Percentiles rank a stretch among this genome's conserved stretches.
phyloP scores from a whole-genome alignment of 2,888 invertebrate species.

The Dermolepida albohirtum region DNA sequence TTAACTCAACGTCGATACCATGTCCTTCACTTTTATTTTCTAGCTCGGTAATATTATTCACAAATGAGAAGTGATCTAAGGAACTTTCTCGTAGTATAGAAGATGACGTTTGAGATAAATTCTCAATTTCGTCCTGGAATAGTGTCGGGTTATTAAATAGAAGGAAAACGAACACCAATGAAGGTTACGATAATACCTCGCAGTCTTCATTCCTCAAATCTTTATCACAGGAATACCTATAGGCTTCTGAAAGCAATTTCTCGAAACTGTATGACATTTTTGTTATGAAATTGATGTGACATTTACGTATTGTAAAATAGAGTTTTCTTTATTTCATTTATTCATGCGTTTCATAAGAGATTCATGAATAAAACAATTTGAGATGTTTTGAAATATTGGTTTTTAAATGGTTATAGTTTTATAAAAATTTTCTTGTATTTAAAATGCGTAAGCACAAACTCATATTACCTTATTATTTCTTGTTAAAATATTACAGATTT shows the following conservation, averaged over 20 bases:
- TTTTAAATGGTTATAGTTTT: too few species aligned
- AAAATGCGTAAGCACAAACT: too few species aligned
- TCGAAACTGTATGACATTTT: slow-evolving; percentile 33
- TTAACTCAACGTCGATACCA: slow-evolving; percentile 6
- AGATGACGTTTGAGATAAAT: slow-evolving; percentile 38
- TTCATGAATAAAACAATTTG: too few species aligned
- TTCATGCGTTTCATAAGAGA: too few species aligned
- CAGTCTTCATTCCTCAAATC: background rate
- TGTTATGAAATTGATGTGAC: background rate
- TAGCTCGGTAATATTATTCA: slow-evolving; percentile 45
- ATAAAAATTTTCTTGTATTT: too few species aligned
- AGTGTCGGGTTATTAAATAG: background rate
- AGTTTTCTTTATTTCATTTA: too few species aligned
- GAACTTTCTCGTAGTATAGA: slow-evolving; percentile 32
- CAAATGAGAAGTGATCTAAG: slow-evolving; percentile 1
- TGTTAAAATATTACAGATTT: too few species aligned
- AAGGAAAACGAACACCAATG: background rate
- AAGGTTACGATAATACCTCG: background rate
- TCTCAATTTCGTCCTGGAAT: slow-evolving; percentile 30
- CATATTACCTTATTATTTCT: too few species aligned
- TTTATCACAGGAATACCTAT: background rate
- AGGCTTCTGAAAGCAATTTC: slow-evolving; percentile 9
- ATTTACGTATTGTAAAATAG: too few species aligned
- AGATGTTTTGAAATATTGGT: too few species aligned
- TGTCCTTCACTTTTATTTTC: slow-evolving; percentile 43